Base-by-base conservation (phyloP, 2,797 vertebrate genomes). In the Hipposideros larvatus region DNA sequence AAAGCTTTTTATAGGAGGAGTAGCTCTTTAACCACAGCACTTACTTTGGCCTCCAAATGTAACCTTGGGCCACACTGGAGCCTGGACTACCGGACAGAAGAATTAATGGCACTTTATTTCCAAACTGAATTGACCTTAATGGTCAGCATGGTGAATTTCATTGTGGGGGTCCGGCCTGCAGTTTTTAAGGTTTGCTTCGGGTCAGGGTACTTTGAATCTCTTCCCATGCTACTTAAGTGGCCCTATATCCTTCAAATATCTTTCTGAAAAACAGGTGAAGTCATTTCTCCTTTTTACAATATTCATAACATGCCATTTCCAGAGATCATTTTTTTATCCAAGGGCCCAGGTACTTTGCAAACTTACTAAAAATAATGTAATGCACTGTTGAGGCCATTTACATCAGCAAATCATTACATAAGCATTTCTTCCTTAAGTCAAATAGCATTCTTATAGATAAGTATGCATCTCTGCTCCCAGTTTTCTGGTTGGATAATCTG, bases 191-290 rank as follows among this genome's bases (percentile, higher is more conserved):
- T 41, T 24, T 71, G 55, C 41, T 77, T 61, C 10, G 80, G 46
- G 59, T 96, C 63, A 79, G 41, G 80, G 5, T 41, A 57, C n/a
- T 22, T 21, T 13, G 66, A 79, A 18, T 55, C 16, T 74, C n/a
- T 15, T 79, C 16, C 37, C 37, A 26, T 22, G 41, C 26, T 96
- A 65, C 53, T 53, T 70, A 80, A 95, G 37, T 37, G 51, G 11
- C 2, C 74, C 37, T 78, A 8, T 26, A 48, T 21, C 93, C 80
- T 55, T 95, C 61, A 65, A 5, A 66, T 28, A 63, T 4, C 59
- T 94, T 74, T 95, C 53, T 73, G 28, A 22, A 86, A 71, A 95
- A 51, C 70, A 55, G 19, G 22, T 46, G 28, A 95, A 84, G 46
- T 22, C 51, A 74, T 79, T 28, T 78, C 14, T 66, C 28, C 51